Evolutionary conservation across 35 echinoderm and acorn worm species (phyloP).

Genomic region (Strongylocentrotus purpuratus): DNA sequence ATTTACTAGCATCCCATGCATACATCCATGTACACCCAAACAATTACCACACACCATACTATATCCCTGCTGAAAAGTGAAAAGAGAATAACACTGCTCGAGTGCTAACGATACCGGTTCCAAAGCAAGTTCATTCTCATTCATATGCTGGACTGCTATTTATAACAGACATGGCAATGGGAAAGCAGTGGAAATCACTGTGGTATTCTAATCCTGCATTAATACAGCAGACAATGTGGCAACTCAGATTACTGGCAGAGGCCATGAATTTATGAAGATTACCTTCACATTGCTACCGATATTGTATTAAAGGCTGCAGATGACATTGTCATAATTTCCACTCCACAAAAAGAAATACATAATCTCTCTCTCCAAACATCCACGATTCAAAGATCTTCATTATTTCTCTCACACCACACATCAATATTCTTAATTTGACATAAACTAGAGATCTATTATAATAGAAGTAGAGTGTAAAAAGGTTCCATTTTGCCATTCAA

Average conservation of each 20-base stretch:
- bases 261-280: background rate
- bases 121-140: background rate
- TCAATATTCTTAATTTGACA: background rate
- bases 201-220: background rate
- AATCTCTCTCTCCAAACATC: background rate
- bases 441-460: background rate
- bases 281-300: background rate
- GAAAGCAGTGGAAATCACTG: background rate
- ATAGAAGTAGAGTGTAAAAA: background rate
- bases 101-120: background rate
- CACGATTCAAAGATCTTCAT: background rate
- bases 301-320: background rate
- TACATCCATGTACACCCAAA: background rate
- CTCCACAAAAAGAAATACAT: background rate
- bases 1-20: background rate
- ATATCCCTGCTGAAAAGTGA: background rate
- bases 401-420: background rate
- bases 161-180: background rate
- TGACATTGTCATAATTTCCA: background rate
- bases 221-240: background rate
- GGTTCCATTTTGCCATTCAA: background rate
- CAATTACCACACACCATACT: background rate
- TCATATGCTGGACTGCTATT: background rate
- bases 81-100: background rate
- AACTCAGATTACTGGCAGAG: background rate